Evolutionary conservation across 2,797 vertebrate species (phyloP).

Genomic region (Etheostoma perlongum): DNA sequence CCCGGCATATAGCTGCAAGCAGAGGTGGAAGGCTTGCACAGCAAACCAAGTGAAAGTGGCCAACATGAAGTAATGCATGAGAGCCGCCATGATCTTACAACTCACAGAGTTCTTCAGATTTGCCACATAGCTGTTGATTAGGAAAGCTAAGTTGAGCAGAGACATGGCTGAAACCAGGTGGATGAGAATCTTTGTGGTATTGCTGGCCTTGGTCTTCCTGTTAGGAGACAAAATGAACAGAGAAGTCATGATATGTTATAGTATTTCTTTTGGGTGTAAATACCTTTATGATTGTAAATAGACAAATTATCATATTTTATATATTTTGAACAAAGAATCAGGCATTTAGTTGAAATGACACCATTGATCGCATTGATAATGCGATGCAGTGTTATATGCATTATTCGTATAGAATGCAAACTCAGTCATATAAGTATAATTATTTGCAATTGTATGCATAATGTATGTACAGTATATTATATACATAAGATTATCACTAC

Average conservation of each 20-base stretch:
- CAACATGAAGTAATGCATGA: slow-evolving; percentile 82
- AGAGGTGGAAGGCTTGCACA: slow-evolving; percentile 79
- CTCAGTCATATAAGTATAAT: neutral
- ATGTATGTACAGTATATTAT: too few relatives aligned
- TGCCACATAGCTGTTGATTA: slow-evolving; percentile 74
- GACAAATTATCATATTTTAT: too few relatives aligned
- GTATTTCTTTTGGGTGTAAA: neutral
- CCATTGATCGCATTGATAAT: too few relatives aligned
- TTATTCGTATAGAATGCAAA: too few relatives aligned
- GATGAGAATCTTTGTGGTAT: slow-evolving; percentile 67
- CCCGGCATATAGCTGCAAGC: slow-evolving; percentile 65
- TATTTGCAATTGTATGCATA: neutral
- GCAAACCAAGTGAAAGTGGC: slow-evolving; percentile 83
- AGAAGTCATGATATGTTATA: neutral
- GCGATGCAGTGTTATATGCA: too few relatives aligned
- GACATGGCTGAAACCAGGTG: slow-evolving; percentile 76
- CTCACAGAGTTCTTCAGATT: neutral
- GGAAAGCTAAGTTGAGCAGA: slow-evolving; percentile 78
- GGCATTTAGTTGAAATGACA: too few relatives aligned
- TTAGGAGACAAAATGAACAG: neutral
- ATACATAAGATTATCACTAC: too few relatives aligned
- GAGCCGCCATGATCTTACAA: slow-evolving; percentile 71
- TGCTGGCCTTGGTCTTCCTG: slow-evolving; percentile 65
- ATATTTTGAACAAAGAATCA: neutral
- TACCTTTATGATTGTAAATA: neutral